Evolutionary conservation across 1,140 invertebrate species (phyloP).

Genomic region (Atopsyche davidsoni): DNA sequence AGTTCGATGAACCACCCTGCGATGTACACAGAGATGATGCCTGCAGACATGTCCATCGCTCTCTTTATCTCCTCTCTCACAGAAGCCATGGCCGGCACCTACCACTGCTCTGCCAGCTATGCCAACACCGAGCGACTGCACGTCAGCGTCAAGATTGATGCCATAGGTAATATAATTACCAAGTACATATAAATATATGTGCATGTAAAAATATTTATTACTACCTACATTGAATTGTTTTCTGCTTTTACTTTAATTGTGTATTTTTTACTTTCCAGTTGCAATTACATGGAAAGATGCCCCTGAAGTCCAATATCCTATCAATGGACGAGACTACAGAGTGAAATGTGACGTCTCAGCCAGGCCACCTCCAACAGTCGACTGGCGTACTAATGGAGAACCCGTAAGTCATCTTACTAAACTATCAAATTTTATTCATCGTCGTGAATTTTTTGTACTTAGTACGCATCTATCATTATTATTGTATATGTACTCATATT

Average conservation of each 20-base stretch:
- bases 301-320: slow-evolving; percentile 75
- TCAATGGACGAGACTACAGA: slow-evolving; percentile 66
- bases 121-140: slow-evolving; percentile 58
- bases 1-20: slow-evolving; percentile 48
- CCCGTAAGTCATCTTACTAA: slow-evolving; percentile 40
- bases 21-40: slow-evolving; percentile 60
- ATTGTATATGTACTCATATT: too few species aligned
- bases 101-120: slow-evolving; percentile 76
- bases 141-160: slow-evolving; percentile 62
- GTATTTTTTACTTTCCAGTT: slow-evolving; percentile 49
- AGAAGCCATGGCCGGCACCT: slow-evolving; percentile 70
- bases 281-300: slow-evolving; percentile 80
- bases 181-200: slow-evolving; percentile 27
- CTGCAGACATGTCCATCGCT: slow-evolving; percentile 54
- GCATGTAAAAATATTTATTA: slow-evolving; percentile 8
- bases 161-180: slow-evolving; percentile 74
- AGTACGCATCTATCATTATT: too few species aligned
- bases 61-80: slow-evolving; percentile 71
- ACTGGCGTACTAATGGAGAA: slow-evolving; percentile 77
- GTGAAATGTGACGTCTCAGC: slow-evolving; percentile 80
- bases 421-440: too few species aligned
- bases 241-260: slow-evolving; percentile 1
- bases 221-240: slow-evolving; percentile 8
- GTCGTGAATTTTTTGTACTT: too few species aligned
- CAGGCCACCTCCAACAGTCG: slow-evolving; percentile 73